Conservation (phyloP, 1,140 invertebrate genomes). For the Sycobia sp. region DNA sequence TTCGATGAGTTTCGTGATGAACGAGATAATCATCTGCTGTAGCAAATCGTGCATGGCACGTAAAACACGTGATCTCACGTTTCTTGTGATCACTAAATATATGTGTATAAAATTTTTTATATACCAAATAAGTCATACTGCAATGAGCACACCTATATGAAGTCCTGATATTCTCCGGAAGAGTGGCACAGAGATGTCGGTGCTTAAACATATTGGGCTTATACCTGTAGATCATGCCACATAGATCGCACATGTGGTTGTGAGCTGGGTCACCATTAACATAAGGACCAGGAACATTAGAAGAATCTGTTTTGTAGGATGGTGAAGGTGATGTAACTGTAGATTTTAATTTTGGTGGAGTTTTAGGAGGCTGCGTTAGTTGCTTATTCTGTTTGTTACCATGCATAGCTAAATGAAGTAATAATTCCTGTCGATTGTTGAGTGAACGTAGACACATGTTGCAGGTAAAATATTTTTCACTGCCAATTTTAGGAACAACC, state of each 20-base stretch:
- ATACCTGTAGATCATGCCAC: constrained; percentile 58
- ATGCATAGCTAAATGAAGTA: constrained; percentile 51
- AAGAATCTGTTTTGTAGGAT: background rate
- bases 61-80: constrained; percentile 48
- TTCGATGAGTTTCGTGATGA: constrained; percentile 50
- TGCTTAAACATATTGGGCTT: constrained; percentile 55
- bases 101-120: constrained; percentile 55
- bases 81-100: constrained; percentile 46
- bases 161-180: constrained; percentile 41
- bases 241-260: constrained; percentile 54
- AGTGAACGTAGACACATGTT: constrained; percentile 57
- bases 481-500: constrained; percentile 51
- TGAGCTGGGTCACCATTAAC: constrained; percentile 52
- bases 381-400: constrained; percentile 50
- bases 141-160: constrained; percentile 54
- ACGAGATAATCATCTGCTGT: constrained; percentile 44
- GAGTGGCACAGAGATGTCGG: constrained; percentile 42
- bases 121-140: constrained; percentile 53
- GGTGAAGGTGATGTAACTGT: constrained; percentile 25
- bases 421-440: constrained; percentile 49
- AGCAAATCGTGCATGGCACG: constrained; percentile 39
- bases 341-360: constrained; percentile 43
- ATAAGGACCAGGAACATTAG: constrained; percentile 42
- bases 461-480: constrained; percentile 57
- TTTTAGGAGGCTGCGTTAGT: constrained; percentile 32